Base-by-base conservation (phyloP, 2,888 invertebrate genomes). In the Mimumesa dahlbomi region DNA sequence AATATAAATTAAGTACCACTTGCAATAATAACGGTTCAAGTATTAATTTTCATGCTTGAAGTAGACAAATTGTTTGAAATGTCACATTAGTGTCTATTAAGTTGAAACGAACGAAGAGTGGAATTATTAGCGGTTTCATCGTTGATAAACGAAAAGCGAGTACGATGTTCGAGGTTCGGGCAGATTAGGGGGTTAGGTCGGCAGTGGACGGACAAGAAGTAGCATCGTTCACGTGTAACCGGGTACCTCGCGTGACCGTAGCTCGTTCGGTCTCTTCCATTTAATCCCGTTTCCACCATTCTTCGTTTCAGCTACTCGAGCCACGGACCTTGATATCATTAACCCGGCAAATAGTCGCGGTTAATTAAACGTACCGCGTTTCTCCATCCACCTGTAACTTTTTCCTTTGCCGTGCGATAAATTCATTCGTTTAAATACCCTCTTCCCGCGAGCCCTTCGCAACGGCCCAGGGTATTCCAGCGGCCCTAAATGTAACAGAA, bases 351-450 rank as follows among this genome's bases (percentile, higher is more conserved):
- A 70, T 49, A 70, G 58, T 63, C 65, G 68, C 57, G 65, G 73
- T 73, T 71, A 77, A 77, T 77, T 77, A 73, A 77, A 64, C 57
- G 40, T 50, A 50, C 54, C 54, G 31, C 50, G 65, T 63, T 48
- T n/a, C n/a, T n/a, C 38, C 50, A 38, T 46, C 31, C 42, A 34
- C 42, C 42, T 36, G 31, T 19, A 49, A 61, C 49, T 58, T 67
- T 57, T 62, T 66, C 61, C 56, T 38, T 45, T 38, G 22, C 49
- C 58, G 25, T 16, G 22, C 13, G 36, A 46, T 62, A 62, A 65
- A 65, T 68, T 59, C 42, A 75, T 61, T 31, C 19, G 7, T 38
- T 22, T 14, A 50, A 22, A 38, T 9, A 25, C 13, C 34, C 14
- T 7, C 7, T 14, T 54, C 36, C 21, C 38, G 31, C 4, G 6